These are phyloP conservation scores for Cephus cinctus DNA, from an alignment of 1,140 invertebrate genomes.

Conservation along the genomic window DNA sequence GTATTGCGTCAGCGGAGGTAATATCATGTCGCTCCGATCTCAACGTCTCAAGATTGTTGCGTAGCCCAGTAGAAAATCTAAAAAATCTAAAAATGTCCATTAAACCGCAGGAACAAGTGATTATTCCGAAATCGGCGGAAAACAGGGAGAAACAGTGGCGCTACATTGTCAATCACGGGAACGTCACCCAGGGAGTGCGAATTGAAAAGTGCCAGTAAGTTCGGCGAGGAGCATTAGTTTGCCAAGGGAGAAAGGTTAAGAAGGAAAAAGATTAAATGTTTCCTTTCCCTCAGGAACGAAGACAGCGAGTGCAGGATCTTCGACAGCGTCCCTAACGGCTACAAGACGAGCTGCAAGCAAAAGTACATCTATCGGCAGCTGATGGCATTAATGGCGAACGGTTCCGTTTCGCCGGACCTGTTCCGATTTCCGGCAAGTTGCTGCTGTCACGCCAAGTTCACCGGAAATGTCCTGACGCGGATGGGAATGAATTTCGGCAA, in stretches of 20 bases:
- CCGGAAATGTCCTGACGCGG: conserved; percentile 15
- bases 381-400: conserved; percentile 54
- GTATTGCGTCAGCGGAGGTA: conserved; percentile 3
- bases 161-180: conserved; percentile 59
- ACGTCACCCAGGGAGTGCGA: conserved; percentile 58
- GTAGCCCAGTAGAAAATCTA: too few species aligned
- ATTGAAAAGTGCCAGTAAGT: conserved; percentile 61
- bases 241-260: not conserved
- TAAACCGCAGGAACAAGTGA: conserved; percentile 47
- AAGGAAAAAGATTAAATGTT: conserved; percentile 13
- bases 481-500: conserved; percentile 9
- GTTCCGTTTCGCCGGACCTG: conserved; percentile 50
- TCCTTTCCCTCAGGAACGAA: conserved; percentile 41
- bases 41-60: too few species aligned
- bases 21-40: too few species aligned
- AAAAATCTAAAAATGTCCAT: too few species aligned
- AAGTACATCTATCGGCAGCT: conserved; percentile 63
- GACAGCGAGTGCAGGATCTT: conserved; percentile 31
- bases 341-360: conserved; percentile 61
- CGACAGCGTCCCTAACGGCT: conserved; percentile 51
- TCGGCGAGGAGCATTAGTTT: not conserved
- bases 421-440: conserved; percentile 66
- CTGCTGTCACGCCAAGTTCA: conserved; percentile 56
- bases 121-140: conserved; percentile 52
- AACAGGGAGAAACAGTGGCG: conserved; percentile 58